Evolutionary conservation across 1,140 invertebrate species (phyloP).

Genomic region (Paraescarpia echinospica): DNA sequence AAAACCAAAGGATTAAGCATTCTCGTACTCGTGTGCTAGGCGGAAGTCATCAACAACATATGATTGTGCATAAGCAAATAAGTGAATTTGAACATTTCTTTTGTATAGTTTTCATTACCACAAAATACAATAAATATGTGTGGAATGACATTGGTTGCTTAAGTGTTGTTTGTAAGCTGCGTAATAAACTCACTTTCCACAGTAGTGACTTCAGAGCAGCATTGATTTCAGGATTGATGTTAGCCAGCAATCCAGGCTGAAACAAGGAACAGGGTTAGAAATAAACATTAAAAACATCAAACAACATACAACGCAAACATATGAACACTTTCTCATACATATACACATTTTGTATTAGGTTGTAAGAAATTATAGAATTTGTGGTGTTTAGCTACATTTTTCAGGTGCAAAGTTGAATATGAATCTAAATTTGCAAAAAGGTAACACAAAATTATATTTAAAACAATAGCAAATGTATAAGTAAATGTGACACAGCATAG

Average conservation of each 20-base stretch:
- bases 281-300: not conserved
- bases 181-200: constrained; percentile 8
- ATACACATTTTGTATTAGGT: no score
- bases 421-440: not conserved
- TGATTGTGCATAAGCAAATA: no score
- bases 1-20: no score
- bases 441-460: not conserved
- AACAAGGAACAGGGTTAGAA: not conserved
- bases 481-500: not conserved
- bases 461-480: not conserved
- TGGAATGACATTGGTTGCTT: not conserved
- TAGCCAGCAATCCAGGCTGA: constrained; percentile 8
- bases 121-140: not conserved
- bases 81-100: not conserved
- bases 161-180: not conserved
- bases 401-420: not conserved
- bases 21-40: no score
- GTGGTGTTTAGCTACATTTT: not conserved
- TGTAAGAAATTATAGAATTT: not conserved
- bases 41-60: no score
- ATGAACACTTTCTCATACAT: no score
- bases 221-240: constrained; percentile 11
- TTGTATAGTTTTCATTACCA: not conserved
- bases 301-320: not conserved
- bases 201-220: not conserved